Percentiles rank a stretch among this genome's conserved stretches.
phyloP scores from a whole-genome alignment of 2,113 vertebrate species.

The Bolborhynchus lineola region DNA sequence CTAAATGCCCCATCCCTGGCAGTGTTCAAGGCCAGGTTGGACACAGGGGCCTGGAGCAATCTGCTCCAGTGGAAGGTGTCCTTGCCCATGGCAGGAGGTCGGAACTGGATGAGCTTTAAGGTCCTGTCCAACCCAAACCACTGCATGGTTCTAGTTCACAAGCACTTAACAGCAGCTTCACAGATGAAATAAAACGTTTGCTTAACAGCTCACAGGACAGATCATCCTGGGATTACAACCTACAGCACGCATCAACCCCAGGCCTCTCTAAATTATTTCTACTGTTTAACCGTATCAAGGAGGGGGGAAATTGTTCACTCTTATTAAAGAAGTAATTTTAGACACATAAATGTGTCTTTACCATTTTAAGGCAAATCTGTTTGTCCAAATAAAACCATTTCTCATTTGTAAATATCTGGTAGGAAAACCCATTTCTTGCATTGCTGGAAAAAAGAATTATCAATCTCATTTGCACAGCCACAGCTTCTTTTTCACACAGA shows the following conservation, averaged over 20 bases:
- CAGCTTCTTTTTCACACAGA: background rate
- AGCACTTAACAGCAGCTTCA: background rate
- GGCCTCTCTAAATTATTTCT: background rate
- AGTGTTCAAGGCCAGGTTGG: accelerated
- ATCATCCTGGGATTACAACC: background rate
- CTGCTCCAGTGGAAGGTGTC: background rate
- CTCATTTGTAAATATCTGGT: background rate
- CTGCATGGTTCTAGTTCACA: background rate
- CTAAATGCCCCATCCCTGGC: background rate
- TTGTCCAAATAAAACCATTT: background rate
- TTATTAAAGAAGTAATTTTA: background rate
- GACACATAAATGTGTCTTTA: background rate
- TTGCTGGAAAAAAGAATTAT: background rate
- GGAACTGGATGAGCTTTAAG: background rate
- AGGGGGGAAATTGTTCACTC: background rate
- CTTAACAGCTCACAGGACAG: background rate
- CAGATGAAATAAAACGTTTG: background rate
- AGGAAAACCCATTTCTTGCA: background rate
- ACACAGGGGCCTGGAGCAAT: background rate
- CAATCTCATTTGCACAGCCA: background rate
- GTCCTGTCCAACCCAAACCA: background rate
- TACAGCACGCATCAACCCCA: background rate
- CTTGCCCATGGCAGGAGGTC: background rate
- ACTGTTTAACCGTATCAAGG: background rate
- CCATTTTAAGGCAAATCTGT: background rate